Base-by-base conservation (phyloP, 1,140 invertebrate species). In the Probaryconus sp. region DNA sequence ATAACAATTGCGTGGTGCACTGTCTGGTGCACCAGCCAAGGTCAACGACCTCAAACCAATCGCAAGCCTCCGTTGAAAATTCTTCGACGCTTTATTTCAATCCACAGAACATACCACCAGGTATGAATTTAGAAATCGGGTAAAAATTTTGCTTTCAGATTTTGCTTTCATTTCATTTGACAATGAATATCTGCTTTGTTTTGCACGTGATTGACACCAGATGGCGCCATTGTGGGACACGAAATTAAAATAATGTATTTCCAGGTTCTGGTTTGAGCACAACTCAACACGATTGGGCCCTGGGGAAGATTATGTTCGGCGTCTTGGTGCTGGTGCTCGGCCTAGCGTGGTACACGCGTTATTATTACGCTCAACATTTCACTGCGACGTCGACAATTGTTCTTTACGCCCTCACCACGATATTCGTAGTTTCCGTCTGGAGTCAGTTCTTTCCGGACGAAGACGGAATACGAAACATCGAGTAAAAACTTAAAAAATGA, bases 1-100 rank as follows among this genome's bases (percentile, higher is more conserved):
- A 92, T 81, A 91, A 97, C 83, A 94, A 95, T 79, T 95, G 94
- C 83, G 95, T 96, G 2, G 92, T 97, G 13, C 95, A 97, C 83
- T 96, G 95, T 85, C 89, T 96, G 14, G 92, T 97, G 33, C 92
- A 93, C 76, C 90, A 90, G 28, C 88, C 87, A 18, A 83, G 89
- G 35, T 70, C 82, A 45, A 33, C 69, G 9, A 30, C 80, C 13
- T 63, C 81, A n/a, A 79, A 60, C 9, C 38, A 76, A 31, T 63
- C 76, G 4, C 53, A 64, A 17, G 45, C 80, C 10, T 42, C 77
- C 3, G 45, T 73, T 3, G 80, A 83, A 2, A 84, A 76, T 53
- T 75, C 81, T 13, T 83, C 83, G 0, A 74, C 79, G 10, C 67
- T 85, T 16, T 83, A 88, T 51, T 81, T 83, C 18, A 79, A 81